phyloP scores from a whole-genome alignment of 2,113 vertebrate species.

The Rousettus leschenaultii region DNA sequence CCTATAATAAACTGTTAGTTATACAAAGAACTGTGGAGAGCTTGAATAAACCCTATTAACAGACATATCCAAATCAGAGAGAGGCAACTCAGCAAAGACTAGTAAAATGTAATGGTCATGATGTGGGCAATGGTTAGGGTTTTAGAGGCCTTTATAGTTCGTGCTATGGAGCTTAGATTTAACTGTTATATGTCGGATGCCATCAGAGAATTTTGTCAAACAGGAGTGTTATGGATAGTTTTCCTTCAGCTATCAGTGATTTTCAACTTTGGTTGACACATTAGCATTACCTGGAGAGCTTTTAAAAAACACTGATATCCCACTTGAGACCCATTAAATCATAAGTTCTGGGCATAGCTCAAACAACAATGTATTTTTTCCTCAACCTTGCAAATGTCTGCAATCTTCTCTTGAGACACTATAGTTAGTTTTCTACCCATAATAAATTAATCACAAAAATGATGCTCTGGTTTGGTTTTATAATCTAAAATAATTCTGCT shows the following conservation, averaged over 20 bases:
- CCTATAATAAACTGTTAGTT: neutral
- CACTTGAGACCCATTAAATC: neutral
- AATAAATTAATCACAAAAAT: constrained; percentile 75
- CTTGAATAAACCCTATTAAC: neutral
- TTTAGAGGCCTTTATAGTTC: neutral
- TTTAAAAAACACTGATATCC: neutral
- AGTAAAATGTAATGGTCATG: neutral
- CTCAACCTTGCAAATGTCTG: neutral
- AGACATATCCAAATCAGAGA: neutral
- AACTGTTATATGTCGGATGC: neutral
- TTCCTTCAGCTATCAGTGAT: neutral
- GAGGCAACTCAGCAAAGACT: neutral
- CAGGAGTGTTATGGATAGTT: neutral
- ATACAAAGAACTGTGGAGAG: neutral
- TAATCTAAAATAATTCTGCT: constrained; percentile 45
- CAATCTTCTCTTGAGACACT: constrained; percentile 54
- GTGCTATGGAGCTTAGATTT: neutral
- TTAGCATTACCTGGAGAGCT: neutral
- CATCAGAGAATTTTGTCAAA: neutral
- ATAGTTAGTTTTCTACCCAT: constrained; percentile 54
- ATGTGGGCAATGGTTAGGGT: neutral
- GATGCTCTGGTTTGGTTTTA: constrained; percentile 51
- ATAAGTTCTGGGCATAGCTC: neutral
- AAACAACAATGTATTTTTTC: neutral
- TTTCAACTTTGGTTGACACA: neutral